phyloP scores from a whole-genome alignment of 1,140 invertebrate genomes.

The Acromyrmex heyeri region DNA sequence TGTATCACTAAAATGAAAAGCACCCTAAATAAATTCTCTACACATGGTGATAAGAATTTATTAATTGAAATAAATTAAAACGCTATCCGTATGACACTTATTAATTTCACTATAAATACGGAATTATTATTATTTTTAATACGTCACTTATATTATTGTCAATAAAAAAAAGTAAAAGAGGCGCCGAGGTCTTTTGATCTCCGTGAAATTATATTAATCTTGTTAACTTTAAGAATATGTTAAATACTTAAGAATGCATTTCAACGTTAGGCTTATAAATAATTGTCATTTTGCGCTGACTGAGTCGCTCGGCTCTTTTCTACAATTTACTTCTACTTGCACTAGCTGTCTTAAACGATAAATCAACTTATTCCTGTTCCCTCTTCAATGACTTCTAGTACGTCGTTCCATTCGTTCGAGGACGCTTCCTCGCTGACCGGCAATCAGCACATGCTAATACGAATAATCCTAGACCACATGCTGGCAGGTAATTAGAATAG shows the following conservation, averaged over 20 bases:
- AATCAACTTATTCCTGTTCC: constrained; percentile 66
- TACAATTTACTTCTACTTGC: constrained; percentile 52
- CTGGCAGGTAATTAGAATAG: constrained; percentile 78
- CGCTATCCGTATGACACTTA: not conserved
- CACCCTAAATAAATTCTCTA: not conserved
- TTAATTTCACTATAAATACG: not conserved
- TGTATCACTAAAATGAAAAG: too few relatives aligned
- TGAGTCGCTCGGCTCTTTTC: constrained; percentile 5
- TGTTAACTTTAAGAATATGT: constrained; percentile 28
- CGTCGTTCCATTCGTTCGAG: not conserved
- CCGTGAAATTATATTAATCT: not conserved
- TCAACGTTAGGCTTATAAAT: constrained; percentile 33
- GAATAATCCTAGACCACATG: constrained; percentile 74
- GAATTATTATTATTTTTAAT: constrained; percentile 18
- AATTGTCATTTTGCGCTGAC: constrained; percentile 25
- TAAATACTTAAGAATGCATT: constrained; percentile 1
- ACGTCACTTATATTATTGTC: not conserved
- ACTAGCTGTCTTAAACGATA: constrained; percentile 64
- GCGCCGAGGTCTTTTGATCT: not conserved
- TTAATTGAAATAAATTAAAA: not conserved
- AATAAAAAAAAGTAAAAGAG: not conserved
- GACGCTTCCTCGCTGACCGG: constrained; percentile 56
- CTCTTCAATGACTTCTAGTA: constrained; percentile 50
- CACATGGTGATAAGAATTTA: not conserved
- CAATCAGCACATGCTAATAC: constrained; percentile 79